Evolutionary conservation across 2,113 vertebrate species (phyloP), one percentile per base, ranked within the genome.

Genomic region (Colaptes auratus): DNA sequence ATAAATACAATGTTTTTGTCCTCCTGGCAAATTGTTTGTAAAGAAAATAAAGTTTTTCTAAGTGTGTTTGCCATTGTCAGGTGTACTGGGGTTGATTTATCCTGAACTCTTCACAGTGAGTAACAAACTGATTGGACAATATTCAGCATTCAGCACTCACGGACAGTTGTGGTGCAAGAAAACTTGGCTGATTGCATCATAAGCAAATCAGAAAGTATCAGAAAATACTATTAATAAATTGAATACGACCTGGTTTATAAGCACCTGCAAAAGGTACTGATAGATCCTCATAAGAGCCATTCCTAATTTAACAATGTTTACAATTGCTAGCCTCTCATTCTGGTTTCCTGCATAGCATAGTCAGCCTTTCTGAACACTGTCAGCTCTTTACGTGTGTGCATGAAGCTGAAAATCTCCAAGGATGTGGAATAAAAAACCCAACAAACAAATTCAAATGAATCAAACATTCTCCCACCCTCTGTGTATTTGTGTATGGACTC

Each of bases 21-120:
- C 35, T 75, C 28, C 23, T 88, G 56, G 35, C 66, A 92, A 84
- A 90, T 59, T 48, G 64, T 30, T 52, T 81, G 35, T 86, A 76
- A 89, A 86, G 60, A 81, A 89, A 93, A 73, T 20, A 53, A 64
- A 93, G 25, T 78, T 93, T 60, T 93, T 61, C 4, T 80, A 79
- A 76, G 46, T 42, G 52, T 4, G 15, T 75, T 60, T 91, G 53
- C 39, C 58, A 61, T 59, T 94, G 55, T 90, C 59, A 39, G 30
- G 65, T 3, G 1, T 65, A 46, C 53, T 52, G 17, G 23, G 30
- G 86, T 82, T 89, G 48, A 94, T 71, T 85, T 83, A 78, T 33
- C 50, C n/a, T 80, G 72, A 88, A 67, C 31, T 53, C 72, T 48
- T 75, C n/a, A 58, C 16, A 31, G n/a, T 42, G 72, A 92, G 10